These are phyloP conservation scores for Todiramphus chloris DNA, from an alignment of 2,113 vertebrate genomes.

Conservation along the genomic window DNA sequence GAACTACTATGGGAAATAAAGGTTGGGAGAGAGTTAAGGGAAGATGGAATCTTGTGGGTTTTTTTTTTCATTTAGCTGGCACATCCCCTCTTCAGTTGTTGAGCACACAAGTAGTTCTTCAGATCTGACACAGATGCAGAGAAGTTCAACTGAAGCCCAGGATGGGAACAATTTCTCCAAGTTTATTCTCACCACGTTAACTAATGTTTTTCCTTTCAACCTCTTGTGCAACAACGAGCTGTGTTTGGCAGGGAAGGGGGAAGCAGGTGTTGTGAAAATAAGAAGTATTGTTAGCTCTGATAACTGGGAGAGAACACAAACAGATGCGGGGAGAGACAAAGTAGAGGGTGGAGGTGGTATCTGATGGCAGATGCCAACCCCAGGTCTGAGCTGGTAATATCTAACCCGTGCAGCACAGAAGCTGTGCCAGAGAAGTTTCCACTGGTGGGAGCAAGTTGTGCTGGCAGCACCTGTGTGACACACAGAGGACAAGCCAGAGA, in stretches of 20 bases:
- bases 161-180: not conserved
- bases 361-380: not conserved
- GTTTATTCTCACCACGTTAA: not conserved
- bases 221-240: not conserved
- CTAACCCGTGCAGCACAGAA: rapidly evolving
- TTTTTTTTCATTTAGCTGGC: not conserved
- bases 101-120: not conserved
- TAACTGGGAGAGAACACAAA: not conserved
- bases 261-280: not conserved
- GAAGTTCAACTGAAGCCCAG: not conserved
- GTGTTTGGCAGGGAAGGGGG: not conserved
- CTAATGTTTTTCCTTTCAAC: not conserved
- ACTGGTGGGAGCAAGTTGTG: not conserved
- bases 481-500: not conserved
- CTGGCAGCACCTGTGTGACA: not conserved
- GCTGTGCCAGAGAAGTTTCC: not conserved
- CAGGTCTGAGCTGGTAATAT: not conserved
- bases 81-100: not conserved
- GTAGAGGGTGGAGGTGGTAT: not conserved
- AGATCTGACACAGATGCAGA: not conserved
- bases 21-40: not conserved
- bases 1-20: not conserved
- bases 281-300: not conserved
- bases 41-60: not conserved
- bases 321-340: not conserved